These are phyloP conservation scores for Acanthococcus lagerstroemiae DNA, from an alignment of 2,888 invertebrate species.

Conservation along the genomic window DNA sequence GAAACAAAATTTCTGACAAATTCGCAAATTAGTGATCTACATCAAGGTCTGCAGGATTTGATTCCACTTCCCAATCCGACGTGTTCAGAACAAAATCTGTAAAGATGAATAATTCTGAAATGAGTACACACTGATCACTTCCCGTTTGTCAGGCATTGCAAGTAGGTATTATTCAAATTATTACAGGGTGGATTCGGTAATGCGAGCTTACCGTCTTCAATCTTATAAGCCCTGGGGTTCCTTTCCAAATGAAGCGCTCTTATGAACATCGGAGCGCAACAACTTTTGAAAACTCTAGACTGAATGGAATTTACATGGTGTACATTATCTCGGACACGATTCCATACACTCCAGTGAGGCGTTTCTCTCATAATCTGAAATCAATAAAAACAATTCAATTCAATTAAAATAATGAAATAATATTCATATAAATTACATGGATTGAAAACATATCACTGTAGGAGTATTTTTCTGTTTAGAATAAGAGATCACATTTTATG, in stretches of 20 bases:
- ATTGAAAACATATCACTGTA: background rate
- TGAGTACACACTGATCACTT: too few species aligned
- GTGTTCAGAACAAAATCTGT: background rate
- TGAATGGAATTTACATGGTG: background rate
- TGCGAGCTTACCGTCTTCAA: too few species aligned
- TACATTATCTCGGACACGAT: background rate
- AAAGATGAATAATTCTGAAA: too few species aligned
- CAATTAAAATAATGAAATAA: background rate
- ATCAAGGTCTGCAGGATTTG: too few species aligned
- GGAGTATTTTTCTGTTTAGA: background rate
- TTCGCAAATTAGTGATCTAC: too few species aligned
- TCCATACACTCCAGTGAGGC: slow-evolving; percentile 9
- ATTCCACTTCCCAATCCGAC: slow-evolving; percentile 15
- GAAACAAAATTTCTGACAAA: too few species aligned
- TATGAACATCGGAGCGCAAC: background rate
- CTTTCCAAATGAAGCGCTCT: background rate
- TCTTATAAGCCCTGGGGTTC: too few species aligned
- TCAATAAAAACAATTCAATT: background rate
- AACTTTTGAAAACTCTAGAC: background rate
- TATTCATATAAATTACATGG: background rate
- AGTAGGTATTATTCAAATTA: too few species aligned
- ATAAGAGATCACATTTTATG: background rate
- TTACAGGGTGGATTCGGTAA: too few species aligned
- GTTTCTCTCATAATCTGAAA: slow-evolving; percentile 13
- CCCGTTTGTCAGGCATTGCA: too few species aligned